A percentile compares a stretch with the other conserved stretches of the same genome.
Evolutionary conservation across 2,888 invertebrate species (phyloP).

Genomic region (Lasioglossum zephyrum): DNA sequence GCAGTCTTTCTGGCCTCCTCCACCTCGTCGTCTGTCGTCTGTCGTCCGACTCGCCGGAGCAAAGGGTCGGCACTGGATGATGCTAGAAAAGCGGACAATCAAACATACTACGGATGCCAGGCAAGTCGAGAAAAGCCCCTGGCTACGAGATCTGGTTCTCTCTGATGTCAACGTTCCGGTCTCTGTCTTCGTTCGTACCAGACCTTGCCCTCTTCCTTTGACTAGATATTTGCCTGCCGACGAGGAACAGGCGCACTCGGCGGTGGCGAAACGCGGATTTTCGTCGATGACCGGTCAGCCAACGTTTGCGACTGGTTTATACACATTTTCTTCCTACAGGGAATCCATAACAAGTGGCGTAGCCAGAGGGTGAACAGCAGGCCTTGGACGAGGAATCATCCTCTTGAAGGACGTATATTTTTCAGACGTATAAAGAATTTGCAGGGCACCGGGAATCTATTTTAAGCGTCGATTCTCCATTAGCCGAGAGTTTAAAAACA

Average conservation of each 20-base stretch:
- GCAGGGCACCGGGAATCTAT: background rate
- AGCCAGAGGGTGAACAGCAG: too few relatives aligned
- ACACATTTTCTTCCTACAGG: too few relatives aligned
- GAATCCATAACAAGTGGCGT: too few relatives aligned
- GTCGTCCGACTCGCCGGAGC: conserved; percentile 54
- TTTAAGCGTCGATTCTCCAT: background rate
- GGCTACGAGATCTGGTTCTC: conserved; percentile 45
- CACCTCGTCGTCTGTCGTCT: conserved; percentile 61
- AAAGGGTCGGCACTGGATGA: conserved; percentile 63
- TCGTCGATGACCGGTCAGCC: background rate
- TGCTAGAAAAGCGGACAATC: conserved; percentile 72
- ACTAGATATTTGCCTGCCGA: conserved; percentile 33
- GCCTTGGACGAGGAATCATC: too few relatives aligned
- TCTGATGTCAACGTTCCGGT: conserved; percentile 44
- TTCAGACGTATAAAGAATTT: too few relatives aligned
- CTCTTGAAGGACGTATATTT: too few relatives aligned
- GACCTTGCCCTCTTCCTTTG: background rate
- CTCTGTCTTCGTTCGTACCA: background rate
- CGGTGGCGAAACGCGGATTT: conserved; percentile 11
- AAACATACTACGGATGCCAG: conserved; percentile 70
- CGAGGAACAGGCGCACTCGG: conserved; percentile 18
- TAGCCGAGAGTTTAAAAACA: background rate
- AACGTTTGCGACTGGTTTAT: background rate
- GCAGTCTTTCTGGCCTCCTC: conserved; percentile 50
- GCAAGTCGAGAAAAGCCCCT: conserved; percentile 53